Percentiles rank a stretch among this genome's conserved stretches.
Conservation (phyloP, 2,888 invertebrate species). For the Cryptops parisi region DNA sequence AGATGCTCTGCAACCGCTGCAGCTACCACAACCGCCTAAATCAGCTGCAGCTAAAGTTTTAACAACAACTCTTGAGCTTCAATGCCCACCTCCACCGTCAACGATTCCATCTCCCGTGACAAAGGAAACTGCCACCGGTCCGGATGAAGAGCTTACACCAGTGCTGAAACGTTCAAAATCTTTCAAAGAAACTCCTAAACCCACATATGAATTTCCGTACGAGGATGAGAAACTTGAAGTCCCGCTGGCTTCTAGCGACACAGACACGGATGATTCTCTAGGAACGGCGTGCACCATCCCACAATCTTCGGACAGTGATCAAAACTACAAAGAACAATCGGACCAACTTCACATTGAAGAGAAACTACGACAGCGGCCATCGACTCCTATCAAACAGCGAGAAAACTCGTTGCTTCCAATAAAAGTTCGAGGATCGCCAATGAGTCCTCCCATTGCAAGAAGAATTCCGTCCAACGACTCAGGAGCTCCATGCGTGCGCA, state of each 20-base stretch:
- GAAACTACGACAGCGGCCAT: not conserved
- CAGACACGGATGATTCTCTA: not conserved
- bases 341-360: not conserved
- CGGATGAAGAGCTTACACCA: not conserved
- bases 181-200: not conserved
- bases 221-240: not conserved
- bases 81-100: not conserved
- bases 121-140: not conserved
- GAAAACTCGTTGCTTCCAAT: not conserved
- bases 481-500: not conserved
- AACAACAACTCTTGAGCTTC: not conserved
- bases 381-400: not conserved
- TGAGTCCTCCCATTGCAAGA: not conserved
- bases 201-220: not conserved
- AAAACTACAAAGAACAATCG: not conserved
- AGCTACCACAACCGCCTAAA: not conserved
- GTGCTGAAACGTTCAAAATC: not conserved
- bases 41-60: not conserved
- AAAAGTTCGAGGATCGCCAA: not conserved
- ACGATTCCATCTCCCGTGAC: not conserved
- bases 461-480: not conserved
- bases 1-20: constrained; percentile 1
- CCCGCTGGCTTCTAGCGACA: not conserved
- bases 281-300: not conserved
- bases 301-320: not conserved